Conservation (phyloP, 1,140 invertebrate species). For the Apocrypta bakeri region DNA sequence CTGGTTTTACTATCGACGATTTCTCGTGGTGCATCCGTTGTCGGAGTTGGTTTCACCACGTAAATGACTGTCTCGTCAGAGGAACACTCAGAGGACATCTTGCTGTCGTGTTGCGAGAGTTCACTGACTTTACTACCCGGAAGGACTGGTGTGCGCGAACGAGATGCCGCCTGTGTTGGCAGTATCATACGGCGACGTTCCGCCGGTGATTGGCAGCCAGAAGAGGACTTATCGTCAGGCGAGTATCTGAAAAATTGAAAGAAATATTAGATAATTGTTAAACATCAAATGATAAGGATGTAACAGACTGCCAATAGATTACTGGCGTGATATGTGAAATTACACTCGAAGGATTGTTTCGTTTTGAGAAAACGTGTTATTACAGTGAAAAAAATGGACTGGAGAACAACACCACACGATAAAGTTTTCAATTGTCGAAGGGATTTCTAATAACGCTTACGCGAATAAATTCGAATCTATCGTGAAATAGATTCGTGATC, state of each 20-base stretch:
- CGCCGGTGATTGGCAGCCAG: conserved; percentile 67
- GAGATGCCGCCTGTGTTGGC: conserved; percentile 48
- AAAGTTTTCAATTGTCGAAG: conserved; percentile 37
- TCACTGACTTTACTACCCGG: conserved; percentile 65
- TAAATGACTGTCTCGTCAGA: conserved; percentile 73
- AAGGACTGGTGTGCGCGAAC: conserved; percentile 56
- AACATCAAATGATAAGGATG: background rate
- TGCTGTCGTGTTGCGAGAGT: conserved; percentile 67
- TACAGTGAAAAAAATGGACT: background rate
- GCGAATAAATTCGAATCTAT: background rate
- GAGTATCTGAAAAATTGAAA: conserved; percentile 62
- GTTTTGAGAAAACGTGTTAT: background rate
- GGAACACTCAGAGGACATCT: conserved; percentile 73
- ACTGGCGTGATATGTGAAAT: background rate
- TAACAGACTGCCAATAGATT: background rate
- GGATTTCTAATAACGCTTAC: conserved; percentile 6
- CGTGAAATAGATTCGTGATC: background rate
- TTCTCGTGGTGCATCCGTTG: conserved; percentile 42
- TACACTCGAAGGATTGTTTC: background rate
- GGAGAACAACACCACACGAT: conserved; percentile 27
- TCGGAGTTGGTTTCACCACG: conserved; percentile 65
- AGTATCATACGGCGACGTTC: conserved; percentile 61
- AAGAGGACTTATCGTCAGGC: conserved; percentile 68
- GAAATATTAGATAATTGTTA: background rate
- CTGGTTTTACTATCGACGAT: background rate